Evolutionary conservation across 2,113 vertebrate genomes (phyloP).

Genomic region (Cyprinodon variegatus): DNA sequence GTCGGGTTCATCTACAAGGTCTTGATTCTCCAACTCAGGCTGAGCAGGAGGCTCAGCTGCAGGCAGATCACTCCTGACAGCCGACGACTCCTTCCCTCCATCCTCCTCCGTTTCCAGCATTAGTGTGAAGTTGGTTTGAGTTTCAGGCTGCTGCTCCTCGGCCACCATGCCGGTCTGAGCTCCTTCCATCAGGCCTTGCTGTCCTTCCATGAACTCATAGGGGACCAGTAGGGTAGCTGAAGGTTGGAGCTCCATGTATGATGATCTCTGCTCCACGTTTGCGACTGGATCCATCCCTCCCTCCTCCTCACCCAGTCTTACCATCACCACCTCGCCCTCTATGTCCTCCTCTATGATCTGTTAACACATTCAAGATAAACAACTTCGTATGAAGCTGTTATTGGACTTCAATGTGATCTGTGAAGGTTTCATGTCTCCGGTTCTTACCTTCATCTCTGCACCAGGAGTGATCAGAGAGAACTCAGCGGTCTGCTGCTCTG

Average conservation of each 20-base stretch:
- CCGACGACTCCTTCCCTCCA: conserved; percentile 22
- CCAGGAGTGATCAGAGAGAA: conserved; percentile 68
- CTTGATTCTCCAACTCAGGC: conserved; percentile 13
- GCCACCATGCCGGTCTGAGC: conserved; percentile 68
- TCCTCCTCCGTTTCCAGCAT: conserved; percentile 88
- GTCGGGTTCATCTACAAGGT: conserved; percentile 25
- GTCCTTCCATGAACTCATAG: conserved; percentile 77
- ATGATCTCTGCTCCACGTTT: conserved; percentile 53
- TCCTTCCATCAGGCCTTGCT: conserved; percentile 72
- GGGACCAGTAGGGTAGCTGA: conserved; percentile 80
- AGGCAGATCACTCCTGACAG: conserved; percentile 39
- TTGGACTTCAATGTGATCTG: background rate
- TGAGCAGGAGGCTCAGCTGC: background rate
- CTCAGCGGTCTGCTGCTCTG: conserved; percentile 66
- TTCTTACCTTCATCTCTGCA: conserved; percentile 69
- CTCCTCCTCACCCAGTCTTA: conserved; percentile 57
- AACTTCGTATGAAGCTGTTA: background rate
- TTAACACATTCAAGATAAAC: conserved; percentile 2
- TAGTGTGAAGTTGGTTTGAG: conserved; percentile 85
- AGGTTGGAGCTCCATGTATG: conserved; percentile 78
- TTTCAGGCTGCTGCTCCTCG: conserved; percentile 70
- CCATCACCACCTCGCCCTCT: conserved; percentile 72
- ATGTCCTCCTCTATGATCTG: conserved; percentile 69
- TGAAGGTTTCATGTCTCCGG: background rate
- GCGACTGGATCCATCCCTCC: conserved; percentile 60